Conservation (phyloP, 2,113 vertebrate species). For the Rutilus rutilus region DNA sequence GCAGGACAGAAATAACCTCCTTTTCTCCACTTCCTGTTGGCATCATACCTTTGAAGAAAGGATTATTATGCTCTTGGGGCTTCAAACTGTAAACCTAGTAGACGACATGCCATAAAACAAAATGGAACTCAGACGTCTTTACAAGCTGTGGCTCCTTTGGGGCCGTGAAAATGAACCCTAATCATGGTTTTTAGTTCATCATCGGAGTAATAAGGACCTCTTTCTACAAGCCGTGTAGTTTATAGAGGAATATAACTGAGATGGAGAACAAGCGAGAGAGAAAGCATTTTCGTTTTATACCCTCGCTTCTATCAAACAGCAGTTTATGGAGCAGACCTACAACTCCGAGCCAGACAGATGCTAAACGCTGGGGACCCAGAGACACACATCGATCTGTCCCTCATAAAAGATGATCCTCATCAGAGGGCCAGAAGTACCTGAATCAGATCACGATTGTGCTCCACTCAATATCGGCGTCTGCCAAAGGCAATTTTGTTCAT, state of each 20-base stretch:
- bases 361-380: not conserved
- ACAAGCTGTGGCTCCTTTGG: constrained; percentile 39
- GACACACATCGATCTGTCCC: constrained; percentile 1
- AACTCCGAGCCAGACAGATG: not conserved
- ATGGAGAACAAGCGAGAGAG: not conserved
- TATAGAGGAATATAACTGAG: constrained; percentile 41
- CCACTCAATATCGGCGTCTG: not conserved
- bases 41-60: constrained; percentile 27
- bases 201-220: constrained; percentile 41
- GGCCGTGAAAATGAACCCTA: constrained; percentile 32
- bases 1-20: not conserved
- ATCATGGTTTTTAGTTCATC: constrained; percentile 48
- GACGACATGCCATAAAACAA: constrained; percentile 31
- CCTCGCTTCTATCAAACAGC: constrained; percentile 28
- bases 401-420: constrained; percentile 17
- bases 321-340: constrained; percentile 26
- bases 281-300: constrained; percentile 43
- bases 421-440: constrained; percentile 6
- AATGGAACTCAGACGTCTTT: constrained; percentile 41
- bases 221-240: constrained; percentile 43
- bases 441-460: constrained; percentile 13
- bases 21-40: not conserved
- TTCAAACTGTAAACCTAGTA: constrained; percentile 40
- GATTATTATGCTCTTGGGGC: constrained; percentile 14
- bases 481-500: not conserved